Evolutionary conservation across 2,797 vertebrate species (phyloP).

Genomic region (Otolemur crassicaudatus): DNA sequence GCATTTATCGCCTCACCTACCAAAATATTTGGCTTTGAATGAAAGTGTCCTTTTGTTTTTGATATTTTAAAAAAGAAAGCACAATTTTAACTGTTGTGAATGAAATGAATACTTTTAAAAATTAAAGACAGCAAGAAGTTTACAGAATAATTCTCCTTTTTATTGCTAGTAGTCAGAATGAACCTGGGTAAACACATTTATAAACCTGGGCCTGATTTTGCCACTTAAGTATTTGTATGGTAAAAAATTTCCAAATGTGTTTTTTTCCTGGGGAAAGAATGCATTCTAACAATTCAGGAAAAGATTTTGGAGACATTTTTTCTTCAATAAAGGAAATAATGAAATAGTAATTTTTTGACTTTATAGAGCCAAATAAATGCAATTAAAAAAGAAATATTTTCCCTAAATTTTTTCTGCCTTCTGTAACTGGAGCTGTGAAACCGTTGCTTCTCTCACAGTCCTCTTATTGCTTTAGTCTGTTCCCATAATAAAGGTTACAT

Average conservation of each 20-base stretch:
- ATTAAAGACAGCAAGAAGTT: constrained; percentile 38
- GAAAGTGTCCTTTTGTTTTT: constrained; percentile 33
- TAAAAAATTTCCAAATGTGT: not conserved
- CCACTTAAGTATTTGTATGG: not conserved
- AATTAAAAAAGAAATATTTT: constrained; percentile 15
- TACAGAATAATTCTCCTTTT: not conserved
- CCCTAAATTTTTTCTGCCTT: not conserved
- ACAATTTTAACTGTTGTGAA: not conserved
- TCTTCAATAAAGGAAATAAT: not conserved
- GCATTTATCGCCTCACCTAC: not conserved
- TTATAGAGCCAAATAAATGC: not conserved
- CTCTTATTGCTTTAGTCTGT: not conserved
- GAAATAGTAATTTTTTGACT: not conserved
- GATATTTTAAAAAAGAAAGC: constrained; percentile 16
- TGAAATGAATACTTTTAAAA: constrained; percentile 10
- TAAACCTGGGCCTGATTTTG: not conserved
- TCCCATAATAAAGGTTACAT: not conserved
- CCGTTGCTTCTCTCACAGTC: not conserved
- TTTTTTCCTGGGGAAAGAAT: not conserved
- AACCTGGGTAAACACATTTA: not conserved
- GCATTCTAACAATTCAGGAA: not conserved
- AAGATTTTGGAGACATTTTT: not conserved
- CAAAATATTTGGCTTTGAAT: constrained; percentile 51
- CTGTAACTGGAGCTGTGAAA: not conserved
- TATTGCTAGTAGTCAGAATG: not conserved